Percentiles rank a stretch among this genome's conserved stretches.
These are phyloP conservation scores for Zeugodacus cucurbitae DNA, from an alignment of 1,140 invertebrate species.

Conservation along the genomic window DNA sequence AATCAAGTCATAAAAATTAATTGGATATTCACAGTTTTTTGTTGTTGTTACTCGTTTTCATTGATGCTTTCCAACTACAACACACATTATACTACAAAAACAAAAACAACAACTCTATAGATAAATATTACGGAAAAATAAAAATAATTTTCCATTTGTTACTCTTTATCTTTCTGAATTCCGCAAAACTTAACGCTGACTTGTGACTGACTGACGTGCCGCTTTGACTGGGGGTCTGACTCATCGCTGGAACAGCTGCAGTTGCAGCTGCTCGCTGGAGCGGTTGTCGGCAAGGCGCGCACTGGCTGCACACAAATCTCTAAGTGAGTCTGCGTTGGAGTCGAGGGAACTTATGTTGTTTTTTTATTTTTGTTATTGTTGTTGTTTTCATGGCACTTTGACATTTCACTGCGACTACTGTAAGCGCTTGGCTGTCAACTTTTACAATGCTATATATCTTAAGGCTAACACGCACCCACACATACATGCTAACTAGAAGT, in stretches of 20 bases:
- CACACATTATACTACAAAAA: not conserved
- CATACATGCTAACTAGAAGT: not conserved
- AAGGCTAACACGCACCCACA: not conserved
- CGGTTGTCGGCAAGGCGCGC: not conserved
- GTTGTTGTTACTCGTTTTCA: too few relatives aligned
- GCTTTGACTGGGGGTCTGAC: not conserved
- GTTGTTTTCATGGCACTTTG: conserved; percentile 17
- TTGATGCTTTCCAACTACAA: not conserved
- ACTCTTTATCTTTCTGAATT: not conserved
- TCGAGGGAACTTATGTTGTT: not conserved
- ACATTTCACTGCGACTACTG: conserved; percentile 18
- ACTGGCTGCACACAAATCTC: not conserved
- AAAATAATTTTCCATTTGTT: not conserved
- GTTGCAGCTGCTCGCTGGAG: not conserved
- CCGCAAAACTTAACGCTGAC: not conserved
- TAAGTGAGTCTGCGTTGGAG: too few relatives aligned
- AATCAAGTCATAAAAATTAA: conserved; percentile 31
- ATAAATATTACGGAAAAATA: not conserved
- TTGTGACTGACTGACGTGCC: conserved; percentile 8
- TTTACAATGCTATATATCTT: not conserved
- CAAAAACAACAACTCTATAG: not conserved
- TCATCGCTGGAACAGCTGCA: conserved; percentile 24
- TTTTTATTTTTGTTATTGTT: not conserved
- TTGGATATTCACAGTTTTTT: conserved; percentile 22
- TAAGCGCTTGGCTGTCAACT: not conserved